Conservation (phyloP, 2,888 invertebrate species). For the Eupithecia subfuscata region DNA sequence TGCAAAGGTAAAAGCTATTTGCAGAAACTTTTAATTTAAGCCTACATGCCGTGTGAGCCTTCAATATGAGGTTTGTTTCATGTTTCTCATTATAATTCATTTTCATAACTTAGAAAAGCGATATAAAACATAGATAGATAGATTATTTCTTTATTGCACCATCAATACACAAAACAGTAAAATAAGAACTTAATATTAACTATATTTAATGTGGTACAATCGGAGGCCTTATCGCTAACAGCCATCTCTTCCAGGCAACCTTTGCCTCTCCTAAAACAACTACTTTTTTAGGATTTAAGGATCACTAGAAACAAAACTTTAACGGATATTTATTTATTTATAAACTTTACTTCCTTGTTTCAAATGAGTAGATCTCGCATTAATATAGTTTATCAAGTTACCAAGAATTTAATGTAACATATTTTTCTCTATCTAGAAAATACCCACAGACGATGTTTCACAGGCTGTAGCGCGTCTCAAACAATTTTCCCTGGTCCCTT, state of each 20-base stretch:
- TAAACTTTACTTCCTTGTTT: neutral
- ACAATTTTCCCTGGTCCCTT: conserved; percentile 38
- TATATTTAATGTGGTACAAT: too few species aligned
- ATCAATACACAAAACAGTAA: too few species aligned
- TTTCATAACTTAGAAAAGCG: conserved; percentile 4
- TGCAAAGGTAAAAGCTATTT: conserved; percentile 17
- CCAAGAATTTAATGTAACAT: neutral
- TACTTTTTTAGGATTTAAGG: neutral
- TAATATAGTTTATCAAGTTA: neutral
- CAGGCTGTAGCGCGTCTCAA: conserved; percentile 29
- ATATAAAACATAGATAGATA: neutral
- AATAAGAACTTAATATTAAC: too few species aligned
- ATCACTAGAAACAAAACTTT: neutral
- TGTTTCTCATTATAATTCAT: conserved; percentile 18
- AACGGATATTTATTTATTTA: neutral
- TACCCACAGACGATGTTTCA: conserved; percentile 6
- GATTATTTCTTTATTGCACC: too few species aligned
- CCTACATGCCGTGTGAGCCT: neutral
- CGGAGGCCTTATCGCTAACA: too few species aligned
- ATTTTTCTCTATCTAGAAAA: neutral
- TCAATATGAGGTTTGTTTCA: conserved; percentile 9
- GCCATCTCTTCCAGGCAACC: too few species aligned
- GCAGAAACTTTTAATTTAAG: conserved; percentile 21
- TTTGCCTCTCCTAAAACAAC: too few species aligned
- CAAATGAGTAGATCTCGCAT: neutral